A percentile compares a stretch with the other conserved stretches of the same genome.
These are phyloP conservation scores for Synanthedon tipuliformis DNA, from an alignment of 2,888 invertebrate species.

Conservation along the genomic window DNA sequence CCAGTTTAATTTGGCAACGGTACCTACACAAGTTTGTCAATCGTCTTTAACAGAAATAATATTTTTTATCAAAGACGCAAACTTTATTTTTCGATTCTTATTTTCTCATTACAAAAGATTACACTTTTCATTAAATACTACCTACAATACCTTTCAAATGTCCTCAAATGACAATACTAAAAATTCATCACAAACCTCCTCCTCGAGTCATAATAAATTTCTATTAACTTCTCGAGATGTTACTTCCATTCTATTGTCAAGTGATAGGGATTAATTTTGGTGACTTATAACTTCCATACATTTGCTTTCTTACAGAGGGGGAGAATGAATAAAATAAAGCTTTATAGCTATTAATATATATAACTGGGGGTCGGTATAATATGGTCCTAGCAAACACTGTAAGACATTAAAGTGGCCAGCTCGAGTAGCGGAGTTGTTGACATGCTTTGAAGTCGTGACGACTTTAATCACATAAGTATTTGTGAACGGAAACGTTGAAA, in stretches of 20 bases:
- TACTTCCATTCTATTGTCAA: conserved; percentile 64
- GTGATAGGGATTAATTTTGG: conserved; percentile 67
- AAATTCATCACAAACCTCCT: conserved; percentile 26
- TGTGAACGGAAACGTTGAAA: no score
- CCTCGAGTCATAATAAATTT: conserved; percentile 52
- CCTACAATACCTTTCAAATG: no score
- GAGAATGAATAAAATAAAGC: conserved; percentile 62
- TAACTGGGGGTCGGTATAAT: conserved; percentile 36
- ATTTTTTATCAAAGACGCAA: no score
- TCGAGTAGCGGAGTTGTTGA: conserved; percentile 13
- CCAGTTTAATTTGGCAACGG: no score
- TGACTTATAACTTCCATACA: conserved; percentile 70
- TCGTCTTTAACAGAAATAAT: no score
- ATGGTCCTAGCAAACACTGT: conserved; percentile 47
- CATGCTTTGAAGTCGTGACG: conserved; percentile 7
- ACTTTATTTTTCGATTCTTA: no score
- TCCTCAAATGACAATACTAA: not conserved
- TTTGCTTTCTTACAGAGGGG: conserved; percentile 47
- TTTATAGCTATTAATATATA: conserved; percentile 59
- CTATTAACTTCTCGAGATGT: conserved; percentile 65
- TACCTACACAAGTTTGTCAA: no score
- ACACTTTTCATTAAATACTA: no score
- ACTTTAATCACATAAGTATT: no score
- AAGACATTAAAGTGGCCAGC: conserved; percentile 50
- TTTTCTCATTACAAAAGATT: no score